A percentile compares a stretch with the other conserved stretches of the same genome.
These are phyloP conservation scores for Augochlorella aurata DNA, from an alignment of 2,888 invertebrate species.

Conservation along the genomic window DNA sequence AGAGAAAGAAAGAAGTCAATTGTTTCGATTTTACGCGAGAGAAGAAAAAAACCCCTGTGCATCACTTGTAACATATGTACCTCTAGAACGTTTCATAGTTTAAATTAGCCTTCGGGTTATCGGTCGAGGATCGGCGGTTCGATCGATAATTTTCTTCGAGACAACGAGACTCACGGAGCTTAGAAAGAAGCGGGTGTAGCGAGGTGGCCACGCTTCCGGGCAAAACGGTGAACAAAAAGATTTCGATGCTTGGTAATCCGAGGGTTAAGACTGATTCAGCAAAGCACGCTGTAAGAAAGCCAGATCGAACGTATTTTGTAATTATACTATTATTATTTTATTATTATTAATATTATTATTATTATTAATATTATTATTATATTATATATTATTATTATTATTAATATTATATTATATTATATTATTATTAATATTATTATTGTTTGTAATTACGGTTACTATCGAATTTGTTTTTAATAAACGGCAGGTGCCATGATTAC, in stretches of 20 bases:
- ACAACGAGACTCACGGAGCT: background rate
- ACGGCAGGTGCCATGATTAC: conserved; percentile 80
- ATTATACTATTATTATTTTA: conserved; percentile 74
- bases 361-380: conserved; percentile 50
- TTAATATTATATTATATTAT: conserved; percentile 71
- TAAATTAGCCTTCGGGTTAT: conserved; percentile 76
- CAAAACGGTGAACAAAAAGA: conserved; percentile 2
- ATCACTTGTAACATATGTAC: conserved; percentile 65
- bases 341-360: conserved; percentile 74
- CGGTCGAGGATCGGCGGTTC: conserved; percentile 50
- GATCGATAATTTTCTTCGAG: conserved; percentile 37
- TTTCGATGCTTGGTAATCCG: conserved; percentile 68
- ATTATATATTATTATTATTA: conserved; percentile 57
- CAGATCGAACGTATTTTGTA: conserved; percentile 76
- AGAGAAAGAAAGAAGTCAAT: conserved; percentile 52
- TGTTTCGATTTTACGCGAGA: conserved; percentile 59
- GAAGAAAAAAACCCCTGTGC: conserved; percentile 50
- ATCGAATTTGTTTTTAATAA: conserved; percentile 79
- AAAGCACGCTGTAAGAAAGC: conserved; percentile 69
- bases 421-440: conserved; percentile 72
- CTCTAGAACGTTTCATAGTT: conserved; percentile 66
- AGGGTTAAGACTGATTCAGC: conserved; percentile 77
- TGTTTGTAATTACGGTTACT: conserved; percentile 77
- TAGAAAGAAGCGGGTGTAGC: background rate
- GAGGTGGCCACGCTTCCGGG: background rate